Evolutionary conservation across 1,140 invertebrate genomes (phyloP).

Genomic region (Zeugodacus cucurbitae): DNA sequence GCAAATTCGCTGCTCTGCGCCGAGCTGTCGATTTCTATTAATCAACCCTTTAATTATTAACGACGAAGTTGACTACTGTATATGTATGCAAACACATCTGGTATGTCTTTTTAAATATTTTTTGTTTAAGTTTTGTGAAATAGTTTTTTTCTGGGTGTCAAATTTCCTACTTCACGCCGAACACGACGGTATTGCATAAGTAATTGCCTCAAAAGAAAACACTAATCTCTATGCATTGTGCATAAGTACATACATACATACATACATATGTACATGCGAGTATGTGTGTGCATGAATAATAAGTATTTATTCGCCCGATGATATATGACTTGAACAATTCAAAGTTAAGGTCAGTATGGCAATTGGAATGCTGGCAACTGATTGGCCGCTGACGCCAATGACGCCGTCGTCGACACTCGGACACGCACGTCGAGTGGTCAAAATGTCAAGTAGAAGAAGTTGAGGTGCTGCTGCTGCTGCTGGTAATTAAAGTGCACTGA

Average conservation of each 20-base stretch:
- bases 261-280: background rate
- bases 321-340: background rate
- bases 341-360: slow-evolving; percentile 24
- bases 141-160: background rate
- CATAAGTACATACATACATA: no score
- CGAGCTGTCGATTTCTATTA: background rate
- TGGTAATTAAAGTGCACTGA: slow-evolving; percentile 27
- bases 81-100: background rate
- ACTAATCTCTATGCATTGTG: background rate
- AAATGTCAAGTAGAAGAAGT: slow-evolving; percentile 24
- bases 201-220: background rate
- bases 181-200: background rate
- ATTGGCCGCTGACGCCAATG: background rate
- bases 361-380: slow-evolving; percentile 1
- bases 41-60: background rate
- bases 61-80: background rate
- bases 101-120: background rate
- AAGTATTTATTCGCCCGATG: background rate
- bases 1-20: background rate
- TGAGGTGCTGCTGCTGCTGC: background rate
- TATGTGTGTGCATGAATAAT: background rate
- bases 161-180: background rate
- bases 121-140: no score
- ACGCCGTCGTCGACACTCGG: background rate
- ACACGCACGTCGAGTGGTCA: slow-evolving; percentile 4